These are phyloP conservation scores for Fulica atra DNA, from an alignment of 2,113 vertebrate species.

Conservation along the genomic window DNA sequence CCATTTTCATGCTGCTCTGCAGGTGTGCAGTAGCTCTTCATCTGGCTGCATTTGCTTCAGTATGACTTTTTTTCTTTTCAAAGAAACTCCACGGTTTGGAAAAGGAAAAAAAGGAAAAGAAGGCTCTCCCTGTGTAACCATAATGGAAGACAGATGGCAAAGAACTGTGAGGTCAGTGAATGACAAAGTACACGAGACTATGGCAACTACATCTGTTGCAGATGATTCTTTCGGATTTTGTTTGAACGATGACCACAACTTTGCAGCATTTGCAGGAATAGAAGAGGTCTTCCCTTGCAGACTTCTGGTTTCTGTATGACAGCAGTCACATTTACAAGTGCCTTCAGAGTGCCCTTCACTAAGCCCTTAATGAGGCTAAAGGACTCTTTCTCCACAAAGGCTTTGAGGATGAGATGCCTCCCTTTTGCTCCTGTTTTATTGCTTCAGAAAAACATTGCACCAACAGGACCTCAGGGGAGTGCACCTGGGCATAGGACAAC, in stretches of 20 bases:
- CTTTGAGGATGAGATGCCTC: neutral
- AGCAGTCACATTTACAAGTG: neutral
- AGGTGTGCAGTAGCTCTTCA: neutral
- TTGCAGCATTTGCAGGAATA: neutral
- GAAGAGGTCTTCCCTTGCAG: neutral
- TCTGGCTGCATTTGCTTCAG: neutral
- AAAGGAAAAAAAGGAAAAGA: neutral
- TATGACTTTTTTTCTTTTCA: neutral
- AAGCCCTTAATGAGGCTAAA: neutral
- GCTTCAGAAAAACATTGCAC: neutral
- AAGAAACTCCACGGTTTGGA: neutral
- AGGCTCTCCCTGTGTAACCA: neutral
- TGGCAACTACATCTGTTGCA: neutral
- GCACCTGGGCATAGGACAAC: neutral
- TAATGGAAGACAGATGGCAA: neutral
- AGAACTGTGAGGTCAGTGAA: neutral
- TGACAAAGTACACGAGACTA: neutral
- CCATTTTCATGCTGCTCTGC: neutral
- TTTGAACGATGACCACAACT: neutral
- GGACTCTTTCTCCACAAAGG: neutral
- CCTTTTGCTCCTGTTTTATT: neutral
- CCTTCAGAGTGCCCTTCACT: neutral
- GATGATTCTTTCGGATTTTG: neutral
- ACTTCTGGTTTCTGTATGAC: neutral
- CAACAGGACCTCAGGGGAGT: neutral